phyloP scores from a whole-genome alignment of 1,140 invertebrate genomes.

The Drosophila setifemur region DNA sequence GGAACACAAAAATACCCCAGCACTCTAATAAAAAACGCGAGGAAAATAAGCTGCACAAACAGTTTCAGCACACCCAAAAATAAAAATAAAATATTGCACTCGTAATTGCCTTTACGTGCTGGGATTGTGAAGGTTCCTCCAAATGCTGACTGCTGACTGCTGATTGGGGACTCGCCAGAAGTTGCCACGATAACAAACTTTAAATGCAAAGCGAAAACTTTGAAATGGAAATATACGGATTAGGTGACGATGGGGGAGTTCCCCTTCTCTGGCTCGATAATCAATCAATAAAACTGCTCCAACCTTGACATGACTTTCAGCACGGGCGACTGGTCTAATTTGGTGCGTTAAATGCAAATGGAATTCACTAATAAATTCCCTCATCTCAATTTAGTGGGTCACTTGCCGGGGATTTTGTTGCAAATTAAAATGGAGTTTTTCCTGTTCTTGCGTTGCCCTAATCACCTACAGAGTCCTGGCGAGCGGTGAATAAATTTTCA shows the following conservation, averaged over 20 bases:
- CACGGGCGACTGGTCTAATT: conserved; percentile 24
- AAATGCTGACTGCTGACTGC: conserved; percentile 35
- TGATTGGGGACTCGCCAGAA: conserved; percentile 28
- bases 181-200: conserved; percentile 3
- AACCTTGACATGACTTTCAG: conserved; percentile 65
- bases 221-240: background rate
- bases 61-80: conserved; percentile 32
- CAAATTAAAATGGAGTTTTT: conserved; percentile 26
- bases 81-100: no score
- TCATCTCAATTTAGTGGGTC: conserved; percentile 15
- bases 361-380: background rate
- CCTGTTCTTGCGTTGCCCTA: conserved; percentile 12
- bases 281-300: conserved; percentile 45
- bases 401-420: conserved; percentile 13
- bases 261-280: conserved; percentile 19
- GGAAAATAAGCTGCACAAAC: conserved; percentile 24
- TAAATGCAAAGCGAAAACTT: conserved; percentile 21
- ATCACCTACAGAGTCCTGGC: conserved; percentile 24
- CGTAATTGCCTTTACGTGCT: conserved; percentile 61
- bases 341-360: conserved; percentile 18
- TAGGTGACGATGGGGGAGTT: background rate
- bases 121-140: conserved; percentile 47
- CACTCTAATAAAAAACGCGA: no score
- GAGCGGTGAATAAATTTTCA: conserved; percentile 36
- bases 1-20: no score